A percentile compares a stretch with the other conserved stretches of the same genome.
Conservation (phyloP, 2,888 invertebrate genomes). For the Trichogramma evanescens region DNA sequence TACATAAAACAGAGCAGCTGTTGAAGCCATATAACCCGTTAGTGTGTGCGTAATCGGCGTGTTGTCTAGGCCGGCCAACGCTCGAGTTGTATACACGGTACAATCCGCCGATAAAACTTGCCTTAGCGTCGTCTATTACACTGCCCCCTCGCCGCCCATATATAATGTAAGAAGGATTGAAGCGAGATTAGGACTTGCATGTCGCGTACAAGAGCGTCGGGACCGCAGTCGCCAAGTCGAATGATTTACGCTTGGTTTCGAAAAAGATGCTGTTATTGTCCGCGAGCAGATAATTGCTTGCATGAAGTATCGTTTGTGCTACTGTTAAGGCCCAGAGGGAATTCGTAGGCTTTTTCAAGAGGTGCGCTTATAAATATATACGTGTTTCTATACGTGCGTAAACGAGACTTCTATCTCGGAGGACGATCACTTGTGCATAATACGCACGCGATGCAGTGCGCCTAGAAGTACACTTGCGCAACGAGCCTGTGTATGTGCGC, state of each 20-base stretch:
- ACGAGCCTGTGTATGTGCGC: background rate
- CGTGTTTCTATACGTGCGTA: background rate
- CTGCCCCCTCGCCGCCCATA: background rate
- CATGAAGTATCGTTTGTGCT: conserved; percentile 16
- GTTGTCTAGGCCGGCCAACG: too few species aligned
- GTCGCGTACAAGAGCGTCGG: background rate
- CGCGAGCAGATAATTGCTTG: conserved; percentile 17
- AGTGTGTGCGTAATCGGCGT: too few species aligned
- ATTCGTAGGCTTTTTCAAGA: conserved; percentile 19
- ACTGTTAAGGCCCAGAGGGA: conserved; percentile 15
- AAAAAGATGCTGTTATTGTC: conserved; percentile 23
- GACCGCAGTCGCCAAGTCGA: background rate
- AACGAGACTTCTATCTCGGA: conserved; percentile 10
- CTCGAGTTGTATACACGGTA: too few species aligned
- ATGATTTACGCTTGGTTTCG: conserved; percentile 19
- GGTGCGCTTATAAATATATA: background rate
- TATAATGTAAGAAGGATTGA: background rate
- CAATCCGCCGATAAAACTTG: too few species aligned
- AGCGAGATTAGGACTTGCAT: background rate
- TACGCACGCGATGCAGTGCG: too few species aligned
- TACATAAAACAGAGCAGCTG: too few species aligned
- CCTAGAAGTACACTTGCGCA: background rate
- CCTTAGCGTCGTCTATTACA: conserved; percentile 10
- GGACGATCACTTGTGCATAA: conserved; percentile 2
- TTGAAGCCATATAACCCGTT: too few species aligned